Conservation (phyloP, 2,797 vertebrate genomes). For the Decapterus maruadsi region DNA sequence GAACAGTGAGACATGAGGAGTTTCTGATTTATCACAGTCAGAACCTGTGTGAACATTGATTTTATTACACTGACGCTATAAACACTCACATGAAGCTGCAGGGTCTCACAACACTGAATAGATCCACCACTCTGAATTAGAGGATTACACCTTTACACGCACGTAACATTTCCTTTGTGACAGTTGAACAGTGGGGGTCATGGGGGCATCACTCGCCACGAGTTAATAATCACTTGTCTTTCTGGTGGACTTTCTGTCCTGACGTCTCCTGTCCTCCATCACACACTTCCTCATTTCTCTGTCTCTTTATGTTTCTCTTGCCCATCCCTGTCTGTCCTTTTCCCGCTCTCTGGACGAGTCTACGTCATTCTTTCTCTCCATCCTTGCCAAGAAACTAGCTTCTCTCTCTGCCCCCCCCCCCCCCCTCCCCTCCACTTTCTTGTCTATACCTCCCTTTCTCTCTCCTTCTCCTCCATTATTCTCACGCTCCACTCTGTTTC, state of each 20-base stretch:
- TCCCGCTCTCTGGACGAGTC: not conserved
- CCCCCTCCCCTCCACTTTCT: not conserved
- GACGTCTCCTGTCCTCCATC: constrained; percentile 33
- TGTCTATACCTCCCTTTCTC: constrained; percentile 22
- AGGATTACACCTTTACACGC: not conserved
- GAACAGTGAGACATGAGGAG: no score
- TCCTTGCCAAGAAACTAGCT: not conserved
- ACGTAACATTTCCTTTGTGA: constrained; percentile 10
- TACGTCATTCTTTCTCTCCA: not conserved
- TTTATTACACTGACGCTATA: no score
- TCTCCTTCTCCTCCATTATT: constrained; percentile 30
- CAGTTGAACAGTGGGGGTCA: constrained; percentile 11
- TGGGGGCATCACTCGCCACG: not conserved
- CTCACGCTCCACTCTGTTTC: constrained; percentile 47
- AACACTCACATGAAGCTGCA: no score
- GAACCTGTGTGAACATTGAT: no score
- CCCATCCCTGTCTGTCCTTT: not conserved
- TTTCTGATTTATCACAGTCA: no score
- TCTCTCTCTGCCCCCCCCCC: not conserved
- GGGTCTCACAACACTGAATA: no score
- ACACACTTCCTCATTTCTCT: not conserved
- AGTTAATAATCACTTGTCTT: constrained; percentile 3
- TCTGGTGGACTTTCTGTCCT: constrained; percentile 32
- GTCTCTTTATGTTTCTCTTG: not conserved
- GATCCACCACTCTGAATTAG: no score